A percentile compares a stretch with the other conserved stretches of the same genome.
These are phyloP conservation scores for Macrobrachium nipponense DNA, from an alignment of 1,140 invertebrate species.

Conservation along the genomic window DNA sequence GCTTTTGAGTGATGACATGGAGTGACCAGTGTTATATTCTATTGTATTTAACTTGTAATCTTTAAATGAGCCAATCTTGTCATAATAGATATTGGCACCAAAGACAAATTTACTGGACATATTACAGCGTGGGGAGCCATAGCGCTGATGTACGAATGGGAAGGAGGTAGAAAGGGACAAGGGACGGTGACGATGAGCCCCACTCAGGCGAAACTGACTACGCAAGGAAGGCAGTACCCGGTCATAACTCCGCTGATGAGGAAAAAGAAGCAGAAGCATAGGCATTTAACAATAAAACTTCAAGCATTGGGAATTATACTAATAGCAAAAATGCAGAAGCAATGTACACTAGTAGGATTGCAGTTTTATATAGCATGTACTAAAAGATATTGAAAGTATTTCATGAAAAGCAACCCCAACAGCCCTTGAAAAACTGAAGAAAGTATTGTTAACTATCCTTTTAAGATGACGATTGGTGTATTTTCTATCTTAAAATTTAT, in stretches of 20 bases:
- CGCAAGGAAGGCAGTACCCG: slow-evolving; percentile 48
- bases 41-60: slow-evolving; percentile 9
- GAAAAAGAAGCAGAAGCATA: slow-evolving; percentile 23
- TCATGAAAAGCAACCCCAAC: too few relatives aligned
- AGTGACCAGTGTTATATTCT: not conserved
- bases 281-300: slow-evolving; percentile 12
- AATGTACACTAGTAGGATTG: too few relatives aligned
- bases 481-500: too few relatives aligned
- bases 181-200: slow-evolving; percentile 29
- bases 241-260: slow-evolving; percentile 49
- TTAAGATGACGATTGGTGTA: too few relatives aligned
- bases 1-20: too few relatives aligned
- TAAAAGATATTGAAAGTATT: too few relatives aligned
- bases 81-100: slow-evolving; percentile 4
- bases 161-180: slow-evolving; percentile 45
- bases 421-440: too few relatives aligned
- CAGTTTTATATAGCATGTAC: too few relatives aligned
- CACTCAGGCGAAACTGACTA: slow-evolving; percentile 53
- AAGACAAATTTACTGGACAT: slow-evolving; percentile 25
- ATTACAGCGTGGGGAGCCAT: slow-evolving; percentile 55
- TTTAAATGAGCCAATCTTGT: not conserved
- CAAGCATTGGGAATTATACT: not conserved
- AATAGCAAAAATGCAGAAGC: not conserved
- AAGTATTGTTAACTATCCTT: too few relatives aligned
- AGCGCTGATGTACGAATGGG: slow-evolving; percentile 46